Evolutionary conservation across 2,113 vertebrate genomes (phyloP).

Genomic region (Chascanopsetta lugubris): DNA sequence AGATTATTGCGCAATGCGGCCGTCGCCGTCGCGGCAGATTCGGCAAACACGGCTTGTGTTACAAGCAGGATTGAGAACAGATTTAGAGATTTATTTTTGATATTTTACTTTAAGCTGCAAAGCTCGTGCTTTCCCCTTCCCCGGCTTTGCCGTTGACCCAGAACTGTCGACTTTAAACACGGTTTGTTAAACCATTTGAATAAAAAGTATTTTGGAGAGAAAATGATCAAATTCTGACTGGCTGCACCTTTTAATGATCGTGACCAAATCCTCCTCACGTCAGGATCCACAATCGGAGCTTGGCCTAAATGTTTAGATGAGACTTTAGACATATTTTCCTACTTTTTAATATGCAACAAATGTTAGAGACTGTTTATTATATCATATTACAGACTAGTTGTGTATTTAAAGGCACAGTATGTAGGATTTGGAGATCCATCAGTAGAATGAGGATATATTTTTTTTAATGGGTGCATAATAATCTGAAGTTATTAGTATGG

Average conservation of each 20-base stretch:
- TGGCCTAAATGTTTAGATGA: too few species aligned
- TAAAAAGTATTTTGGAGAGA: conserved; percentile 10
- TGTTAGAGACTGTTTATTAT: background rate
- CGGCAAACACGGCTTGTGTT: conserved; percentile 37
- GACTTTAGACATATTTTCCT: too few species aligned
- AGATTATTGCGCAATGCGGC: conserved; percentile 1
- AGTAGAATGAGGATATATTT: too few species aligned
- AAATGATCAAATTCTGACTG: conserved; percentile 6
- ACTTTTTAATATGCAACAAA: background rate
- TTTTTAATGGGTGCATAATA: too few species aligned
- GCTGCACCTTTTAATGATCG: background rate
- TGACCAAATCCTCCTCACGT: background rate
- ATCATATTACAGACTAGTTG: background rate
- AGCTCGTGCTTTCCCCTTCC: conserved; percentile 35
- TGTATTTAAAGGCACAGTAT: too few species aligned
- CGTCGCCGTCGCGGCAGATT: conserved; percentile 6
- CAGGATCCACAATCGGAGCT: background rate
- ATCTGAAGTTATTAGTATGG: too few species aligned
- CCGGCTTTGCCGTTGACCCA: conserved; percentile 51
- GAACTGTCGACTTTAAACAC: conserved; percentile 30
- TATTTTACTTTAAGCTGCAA: conserved; percentile 66
- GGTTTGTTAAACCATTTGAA: conserved; percentile 1
- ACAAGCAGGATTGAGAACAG: conserved; percentile 64
- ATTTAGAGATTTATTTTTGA: conserved; percentile 72
- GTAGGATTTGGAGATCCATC: too few species aligned